Percentiles rank a stretch among this genome's conserved stretches.
These are phyloP conservation scores for Chrosomus eos DNA, from an alignment of 2,797 vertebrate species.

Conservation along the genomic window DNA sequence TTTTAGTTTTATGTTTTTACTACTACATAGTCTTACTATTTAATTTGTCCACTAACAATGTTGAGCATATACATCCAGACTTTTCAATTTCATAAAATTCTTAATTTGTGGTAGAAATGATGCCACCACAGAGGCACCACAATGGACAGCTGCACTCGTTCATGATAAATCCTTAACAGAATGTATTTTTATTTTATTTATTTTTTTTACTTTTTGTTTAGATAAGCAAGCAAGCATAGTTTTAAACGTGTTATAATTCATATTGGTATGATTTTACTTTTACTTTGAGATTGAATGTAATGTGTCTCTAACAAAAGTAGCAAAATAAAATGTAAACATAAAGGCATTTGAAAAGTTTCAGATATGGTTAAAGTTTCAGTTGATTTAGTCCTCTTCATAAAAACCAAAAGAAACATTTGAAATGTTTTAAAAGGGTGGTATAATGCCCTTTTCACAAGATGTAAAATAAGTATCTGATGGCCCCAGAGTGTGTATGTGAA, in stretches of 20 bases:
- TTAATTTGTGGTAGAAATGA: background rate
- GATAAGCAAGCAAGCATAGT: background rate
- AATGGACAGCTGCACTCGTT: background rate
- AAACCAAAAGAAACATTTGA: background rate
- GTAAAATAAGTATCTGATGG: too few species aligned
- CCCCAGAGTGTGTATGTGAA: too few species aligned
- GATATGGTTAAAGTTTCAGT: background rate
- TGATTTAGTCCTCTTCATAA: background rate
- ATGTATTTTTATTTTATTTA: background rate
- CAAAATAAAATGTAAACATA: background rate
- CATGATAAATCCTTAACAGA: background rate
- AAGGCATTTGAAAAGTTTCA: background rate
- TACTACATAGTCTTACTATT: background rate
- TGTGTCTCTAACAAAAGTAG: background rate
- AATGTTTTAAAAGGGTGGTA: too few species aligned
- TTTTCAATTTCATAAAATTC: background rate
- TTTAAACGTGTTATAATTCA: background rate
- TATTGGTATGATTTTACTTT: background rate
- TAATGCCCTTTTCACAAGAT: too few species aligned
- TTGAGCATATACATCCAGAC: background rate
- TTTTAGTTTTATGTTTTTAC: too few species aligned
- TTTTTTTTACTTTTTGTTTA: background rate
- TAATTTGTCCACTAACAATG: background rate
- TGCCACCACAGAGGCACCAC: background rate
- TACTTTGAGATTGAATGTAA: background rate